These are phyloP conservation scores for Oryctolagus cuniculus DNA, from an alignment of 2,113 vertebrate species.

Conservation along the genomic window mOryCun1.1 NC_091432.1:113036001-113036500, in stretches of 20 bases:
- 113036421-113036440: neutral
- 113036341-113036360: neutral
- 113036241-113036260: neutral
- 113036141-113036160: constrained; percentile 42
- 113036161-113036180: constrained; percentile 22
- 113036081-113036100: neutral
- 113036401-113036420: neutral
- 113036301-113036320: neutral
- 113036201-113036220: constrained; percentile 25
- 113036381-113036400: neutral
- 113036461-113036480: no score
- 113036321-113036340: neutral
- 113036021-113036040: neutral
- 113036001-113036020: no score
- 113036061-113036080: constrained; percentile 3
- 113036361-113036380: no score
- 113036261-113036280: neutral
- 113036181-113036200: neutral
- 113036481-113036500: neutral
- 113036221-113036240: neutral
- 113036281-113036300: neutral
- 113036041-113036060: neutral
- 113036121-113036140: neutral
- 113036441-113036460: neutral
- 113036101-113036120: neutral